phyloP scores from a whole-genome alignment of 2,888 invertebrate species.

The Drosophila cognata region DNA sequence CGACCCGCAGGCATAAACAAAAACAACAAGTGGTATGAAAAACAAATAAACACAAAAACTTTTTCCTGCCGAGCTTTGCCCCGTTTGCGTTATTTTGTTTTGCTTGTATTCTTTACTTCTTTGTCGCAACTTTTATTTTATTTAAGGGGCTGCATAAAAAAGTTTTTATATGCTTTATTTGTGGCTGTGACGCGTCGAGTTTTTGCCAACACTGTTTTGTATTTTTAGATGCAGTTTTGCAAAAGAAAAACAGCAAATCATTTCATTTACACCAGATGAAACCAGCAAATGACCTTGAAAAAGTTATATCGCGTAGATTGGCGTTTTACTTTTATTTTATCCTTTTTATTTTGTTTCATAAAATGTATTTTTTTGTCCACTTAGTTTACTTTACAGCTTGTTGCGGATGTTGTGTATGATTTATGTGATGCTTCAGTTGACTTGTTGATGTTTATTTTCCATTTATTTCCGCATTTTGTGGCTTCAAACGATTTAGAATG shows the following conservation, averaged over 20 bases:
- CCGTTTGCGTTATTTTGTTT: slow-evolving; percentile 32
- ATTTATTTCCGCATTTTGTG: slow-evolving; percentile 32
- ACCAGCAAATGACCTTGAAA: slow-evolving; percentile 64
- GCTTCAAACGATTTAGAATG: slow-evolving; percentile 15
- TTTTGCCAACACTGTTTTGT: slow-evolving; percentile 40
- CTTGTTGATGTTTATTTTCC: slow-evolving; percentile 42
- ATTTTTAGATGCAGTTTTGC: slow-evolving; percentile 55
- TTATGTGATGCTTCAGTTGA: slow-evolving; percentile 47
- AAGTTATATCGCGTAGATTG: slow-evolving; percentile 40
- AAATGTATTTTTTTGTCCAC: slow-evolving; percentile 36
- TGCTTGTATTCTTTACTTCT: slow-evolving; percentile 36
- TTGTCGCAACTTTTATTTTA: slow-evolving; percentile 69
- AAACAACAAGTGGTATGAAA: slow-evolving; percentile 24
- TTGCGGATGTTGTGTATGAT: slow-evolving; percentile 35
- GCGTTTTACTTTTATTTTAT: slow-evolving; percentile 39
- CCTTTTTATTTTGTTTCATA: not conserved
- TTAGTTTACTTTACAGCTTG: slow-evolving; percentile 62
- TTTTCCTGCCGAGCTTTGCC: slow-evolving; percentile 39
- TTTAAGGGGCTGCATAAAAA: slow-evolving; percentile 51
- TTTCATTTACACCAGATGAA: slow-evolving; percentile 52
- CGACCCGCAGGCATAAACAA: slow-evolving; percentile 26
- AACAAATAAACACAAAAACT: slow-evolving; percentile 31
- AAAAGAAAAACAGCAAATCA: slow-evolving; percentile 63
- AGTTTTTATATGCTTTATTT: slow-evolving; percentile 53
- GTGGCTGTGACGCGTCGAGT: slow-evolving; percentile 22